Evolutionary conservation across 2,888 invertebrate species (phyloP).

Genomic region (Heteropelma amictum): DNA sequence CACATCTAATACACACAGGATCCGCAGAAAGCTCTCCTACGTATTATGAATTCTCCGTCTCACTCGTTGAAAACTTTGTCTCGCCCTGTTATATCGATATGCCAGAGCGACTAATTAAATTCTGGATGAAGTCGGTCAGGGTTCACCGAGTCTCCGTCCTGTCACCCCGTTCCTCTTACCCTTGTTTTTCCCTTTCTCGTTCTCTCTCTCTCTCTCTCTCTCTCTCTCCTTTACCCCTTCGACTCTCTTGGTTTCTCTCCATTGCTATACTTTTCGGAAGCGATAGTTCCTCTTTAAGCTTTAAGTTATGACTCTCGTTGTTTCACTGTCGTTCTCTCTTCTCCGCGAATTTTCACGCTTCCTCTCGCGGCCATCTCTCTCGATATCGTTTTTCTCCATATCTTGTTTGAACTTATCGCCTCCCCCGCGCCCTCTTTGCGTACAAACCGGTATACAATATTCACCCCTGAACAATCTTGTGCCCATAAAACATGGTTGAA

Average conservation of each 20-base stretch:
- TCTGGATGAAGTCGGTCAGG: slow-evolving; percentile 58
- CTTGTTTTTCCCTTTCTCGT: neutral
- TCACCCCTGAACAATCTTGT: slow-evolving; percentile 11
- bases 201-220: neutral
- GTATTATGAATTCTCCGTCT: neutral
- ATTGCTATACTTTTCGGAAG: neutral
- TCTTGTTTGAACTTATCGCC: slow-evolving; percentile 27
- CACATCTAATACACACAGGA: slow-evolving; percentile 42
- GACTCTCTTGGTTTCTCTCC: neutral
- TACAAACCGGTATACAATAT: neutral
- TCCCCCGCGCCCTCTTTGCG: slow-evolving; percentile 17
- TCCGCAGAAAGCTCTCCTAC: slow-evolving; percentile 16
- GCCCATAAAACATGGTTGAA: neutral
- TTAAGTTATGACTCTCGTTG: slow-evolving; percentile 34
- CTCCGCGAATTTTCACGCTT: too few relatives aligned
- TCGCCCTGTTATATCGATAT: slow-evolving; percentile 53
- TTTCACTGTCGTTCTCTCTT: neutral
- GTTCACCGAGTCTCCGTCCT: slow-evolving; percentile 51
- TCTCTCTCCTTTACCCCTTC: neutral
- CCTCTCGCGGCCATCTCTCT: neutral
- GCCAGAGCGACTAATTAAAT: slow-evolving; percentile 57
- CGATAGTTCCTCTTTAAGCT: slow-evolving; percentile 40
- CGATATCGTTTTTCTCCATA: slow-evolving; percentile 6
- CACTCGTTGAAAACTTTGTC: slow-evolving; percentile 43
- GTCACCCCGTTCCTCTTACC: slow-evolving; percentile 33